Evolutionary conservation across 2,797 vertebrate genomes (phyloP), one percentile per base, ranked within the genome.

Genomic region (Bovichtus diacanthus): DNA sequence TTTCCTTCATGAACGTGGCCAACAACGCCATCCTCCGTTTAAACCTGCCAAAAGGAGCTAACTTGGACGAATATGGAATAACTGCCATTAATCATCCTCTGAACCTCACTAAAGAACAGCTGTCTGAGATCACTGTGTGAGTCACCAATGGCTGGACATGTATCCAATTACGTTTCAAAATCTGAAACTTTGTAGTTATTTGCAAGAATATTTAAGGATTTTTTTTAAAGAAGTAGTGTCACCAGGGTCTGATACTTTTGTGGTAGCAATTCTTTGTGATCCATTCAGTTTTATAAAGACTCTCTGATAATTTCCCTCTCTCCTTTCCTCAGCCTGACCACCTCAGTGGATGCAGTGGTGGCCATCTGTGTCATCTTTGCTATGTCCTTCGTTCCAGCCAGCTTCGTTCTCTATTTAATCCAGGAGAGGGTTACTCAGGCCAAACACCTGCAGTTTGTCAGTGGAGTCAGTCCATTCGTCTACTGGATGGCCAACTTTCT

Each of bases 311-410:
- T 21, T 3, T 19, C 31, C 69, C 31, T 66, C 38, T 58, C 7
- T 65, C 1, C 12, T 71, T 16, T 13, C 36, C 11, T 4, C 87
- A 98, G 97, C 70, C 91, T 99, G 86, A 97, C 95, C 54, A 97
- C 97, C 9, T 97, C 98, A 0, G 95, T 99, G 84, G 97, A 99
- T 60, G 96, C 95, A 1, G 88, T 97, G 86, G 95, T 99, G 67
- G 96, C 97, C 76, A 97, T 99, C 76, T 98, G 97, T 9, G 96
- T 99, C 84, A 97, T 99, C 88, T 98, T 98, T 39, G 96, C 98
- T 83, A 97, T 98, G 97, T 99, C 97, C 76, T 99, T 98, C 16
- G 93, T 99, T 85, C 97, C 97, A 18, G 97, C 98, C 78, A 98
- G 97, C 90, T 98, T 98, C 78, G 95, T 98, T 85, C 95, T 99